Conservation (phyloP, 2,113 vertebrate genomes). For the Colistium nudipinnis region DNA sequence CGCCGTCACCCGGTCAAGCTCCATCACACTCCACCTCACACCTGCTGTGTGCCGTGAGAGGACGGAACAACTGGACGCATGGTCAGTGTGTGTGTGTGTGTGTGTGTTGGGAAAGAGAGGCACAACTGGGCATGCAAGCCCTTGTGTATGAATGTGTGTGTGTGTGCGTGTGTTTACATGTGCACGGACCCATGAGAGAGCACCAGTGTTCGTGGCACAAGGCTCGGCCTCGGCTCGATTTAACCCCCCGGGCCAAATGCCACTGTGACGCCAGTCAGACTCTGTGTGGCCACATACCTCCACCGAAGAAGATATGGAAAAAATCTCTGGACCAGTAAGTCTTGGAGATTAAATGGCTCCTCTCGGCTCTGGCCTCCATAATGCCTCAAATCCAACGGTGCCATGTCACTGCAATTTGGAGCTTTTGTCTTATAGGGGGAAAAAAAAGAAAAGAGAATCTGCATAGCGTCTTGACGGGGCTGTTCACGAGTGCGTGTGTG, state of each 20-base stretch:
- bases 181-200: conserved; percentile 52
- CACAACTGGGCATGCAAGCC: conserved; percentile 57
- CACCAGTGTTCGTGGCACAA: conserved; percentile 63
- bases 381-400: conserved; percentile 73
- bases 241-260: conserved; percentile 78
- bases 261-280: conserved; percentile 80
- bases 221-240: conserved; percentile 71
- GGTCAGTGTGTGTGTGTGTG: conserved; percentile 37
- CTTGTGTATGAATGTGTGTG: conserved; percentile 40
- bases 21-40: conserved; percentile 65
- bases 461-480: conserved; percentile 29
- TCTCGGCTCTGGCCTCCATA: conserved; percentile 65
- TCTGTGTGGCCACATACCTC: conserved; percentile 79
- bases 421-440: conserved; percentile 61
- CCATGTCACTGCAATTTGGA: conserved; percentile 67
- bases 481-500: conserved; percentile 38
- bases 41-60: conserved; percentile 79
- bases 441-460: conserved; percentile 47
- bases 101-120: conserved; percentile 27
- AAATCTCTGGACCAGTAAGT: conserved; percentile 75
- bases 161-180: conserved; percentile 50
- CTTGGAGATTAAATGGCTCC: conserved; percentile 81
- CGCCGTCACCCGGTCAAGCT: conserved; percentile 31
- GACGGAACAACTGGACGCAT: conserved; percentile 78
- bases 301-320: conserved; percentile 80